Conservation (phyloP, 2,113 vertebrate species). For the Ciconia maguari region DNA sequence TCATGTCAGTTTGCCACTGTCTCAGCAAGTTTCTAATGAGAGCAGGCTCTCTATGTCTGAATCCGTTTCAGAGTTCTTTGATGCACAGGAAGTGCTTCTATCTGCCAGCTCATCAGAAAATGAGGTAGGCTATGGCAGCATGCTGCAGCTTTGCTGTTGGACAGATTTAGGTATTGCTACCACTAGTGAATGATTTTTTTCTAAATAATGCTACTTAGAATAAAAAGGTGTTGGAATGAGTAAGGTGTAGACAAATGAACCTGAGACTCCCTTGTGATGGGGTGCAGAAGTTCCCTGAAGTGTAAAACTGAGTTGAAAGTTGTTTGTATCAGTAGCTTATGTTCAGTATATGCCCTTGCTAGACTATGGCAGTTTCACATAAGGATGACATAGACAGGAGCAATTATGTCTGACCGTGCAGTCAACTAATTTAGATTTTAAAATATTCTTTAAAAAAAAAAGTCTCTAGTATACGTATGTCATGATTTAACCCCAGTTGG, state of each 20-base stretch:
- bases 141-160: background rate
- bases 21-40: slow-evolving; percentile 95
- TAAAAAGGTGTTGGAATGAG: background rate
- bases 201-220: background rate
- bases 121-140: slow-evolving; percentile 76
- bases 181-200: background rate
- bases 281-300: background rate
- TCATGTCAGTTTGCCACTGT: slow-evolving; percentile 89
- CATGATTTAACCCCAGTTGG: too few species aligned
- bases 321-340: background rate
- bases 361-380: background rate
- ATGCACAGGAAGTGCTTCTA: slow-evolving; percentile 96
- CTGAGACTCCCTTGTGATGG: background rate
- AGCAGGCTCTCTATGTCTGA: slow-evolving; percentile 99
- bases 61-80: slow-evolving; percentile 98
- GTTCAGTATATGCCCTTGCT: background rate
- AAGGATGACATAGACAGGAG: background rate
- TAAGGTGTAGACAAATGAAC: background rate
- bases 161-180: background rate
- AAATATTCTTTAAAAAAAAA: background rate
- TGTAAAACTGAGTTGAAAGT: background rate
- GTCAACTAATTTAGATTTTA: background rate
- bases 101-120: slow-evolving; percentile 98
- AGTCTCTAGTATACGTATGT: background rate
- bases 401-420: background rate